phyloP scores from a whole-genome alignment of 2,113 vertebrate genomes.

The Azemiops feae region DNA sequence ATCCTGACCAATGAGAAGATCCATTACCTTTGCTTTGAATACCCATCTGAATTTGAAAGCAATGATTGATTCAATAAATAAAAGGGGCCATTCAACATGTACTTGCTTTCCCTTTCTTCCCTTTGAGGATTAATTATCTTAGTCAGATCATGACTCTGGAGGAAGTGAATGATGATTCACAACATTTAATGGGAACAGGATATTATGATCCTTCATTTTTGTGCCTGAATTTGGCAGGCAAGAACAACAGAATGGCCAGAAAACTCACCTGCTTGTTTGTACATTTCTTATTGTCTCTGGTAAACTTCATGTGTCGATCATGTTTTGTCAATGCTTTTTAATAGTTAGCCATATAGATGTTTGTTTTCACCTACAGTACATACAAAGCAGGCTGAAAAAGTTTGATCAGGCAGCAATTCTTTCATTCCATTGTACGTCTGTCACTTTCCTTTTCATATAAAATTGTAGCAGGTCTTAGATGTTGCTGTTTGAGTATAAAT shows the following conservation, averaged over 20 bases:
- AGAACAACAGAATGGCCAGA: neutral
- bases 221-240: neutral
- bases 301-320: constrained; percentile 22
- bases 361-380: constrained; percentile 36
- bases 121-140: constrained; percentile 4
- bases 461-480: constrained; percentile 36
- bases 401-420: constrained; percentile 48
- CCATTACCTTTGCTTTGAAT: constrained; percentile 10
- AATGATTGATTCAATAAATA: neutral
- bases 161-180: neutral
- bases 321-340: constrained; percentile 59
- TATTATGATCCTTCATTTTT: neutral
- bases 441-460: constrained; percentile 39
- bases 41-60: neutral
- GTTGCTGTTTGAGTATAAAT: constrained; percentile 42
- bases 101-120: neutral
- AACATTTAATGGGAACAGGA: constrained; percentile 3
- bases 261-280: neutral
- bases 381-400: constrained; percentile 52
- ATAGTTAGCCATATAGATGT: constrained; percentile 56
- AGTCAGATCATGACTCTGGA: neutral
- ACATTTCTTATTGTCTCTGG: neutral
- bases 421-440: neutral
- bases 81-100: neutral
- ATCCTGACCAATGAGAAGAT: neutral